These are phyloP conservation scores for Synanceia verrucosa DNA, from an alignment of 2,797 vertebrate species.

Conservation along the genomic window DNA sequence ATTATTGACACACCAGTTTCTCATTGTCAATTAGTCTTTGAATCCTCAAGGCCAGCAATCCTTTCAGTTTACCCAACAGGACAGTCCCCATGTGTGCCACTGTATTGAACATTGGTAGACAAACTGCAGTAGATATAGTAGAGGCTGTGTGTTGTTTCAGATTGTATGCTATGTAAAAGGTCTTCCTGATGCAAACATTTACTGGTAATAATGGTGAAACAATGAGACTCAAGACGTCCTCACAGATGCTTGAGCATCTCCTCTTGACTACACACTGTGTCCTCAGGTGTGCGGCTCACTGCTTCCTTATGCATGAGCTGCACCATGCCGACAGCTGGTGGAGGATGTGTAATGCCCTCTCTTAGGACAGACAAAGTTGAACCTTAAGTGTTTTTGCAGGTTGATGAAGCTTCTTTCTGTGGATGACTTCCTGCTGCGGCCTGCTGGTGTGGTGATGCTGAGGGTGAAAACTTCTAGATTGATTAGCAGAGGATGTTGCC, in stretches of 20 bases:
- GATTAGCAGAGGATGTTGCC: neutral
- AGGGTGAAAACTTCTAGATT: neutral
- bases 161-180: neutral
- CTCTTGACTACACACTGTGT: slow-evolving; percentile 25
- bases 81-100: neutral
- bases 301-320: slow-evolving; percentile 59
- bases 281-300: slow-evolving; percentile 19
- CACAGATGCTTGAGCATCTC: neutral
- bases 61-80: slow-evolving; percentile 4
- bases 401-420: slow-evolving; percentile 48
- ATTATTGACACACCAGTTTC: slow-evolving; percentile 38
- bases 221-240: neutral
- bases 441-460: neutral
- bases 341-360: slow-evolving; percentile 43
- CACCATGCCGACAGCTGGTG: slow-evolving; percentile 20
- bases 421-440: slow-evolving; percentile 3
- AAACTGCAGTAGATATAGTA: neutral
- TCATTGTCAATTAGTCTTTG: slow-evolving; percentile 26
- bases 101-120: neutral
- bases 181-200: neutral
- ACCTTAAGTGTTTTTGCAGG: slow-evolving; percentile 64
- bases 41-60: slow-evolving; percentile 27
- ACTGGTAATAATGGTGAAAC: slow-evolving; percentile 10
- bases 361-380: slow-evolving; percentile 35
- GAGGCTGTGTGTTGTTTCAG: neutral